phyloP scores from a whole-genome alignment of 2,113 vertebrate species.

The Pica pica region DNA sequence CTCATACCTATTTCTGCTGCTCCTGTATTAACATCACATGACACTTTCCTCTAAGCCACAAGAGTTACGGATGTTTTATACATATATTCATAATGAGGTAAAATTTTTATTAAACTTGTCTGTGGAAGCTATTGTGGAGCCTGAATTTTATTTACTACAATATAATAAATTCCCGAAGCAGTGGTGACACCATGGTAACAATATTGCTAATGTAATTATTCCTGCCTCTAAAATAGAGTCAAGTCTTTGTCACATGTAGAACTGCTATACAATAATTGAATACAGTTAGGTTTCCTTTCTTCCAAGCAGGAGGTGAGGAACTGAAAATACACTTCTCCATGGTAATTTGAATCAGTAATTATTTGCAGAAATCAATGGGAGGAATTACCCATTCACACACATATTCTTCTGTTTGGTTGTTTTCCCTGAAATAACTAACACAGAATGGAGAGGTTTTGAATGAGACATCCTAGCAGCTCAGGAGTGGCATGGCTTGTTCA shows the following conservation, averaged over 20 bases:
- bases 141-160: slow-evolving; percentile 47
- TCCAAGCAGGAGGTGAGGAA: slow-evolving; percentile 41
- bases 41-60: neutral
- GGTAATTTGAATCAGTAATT: slow-evolving; percentile 41
- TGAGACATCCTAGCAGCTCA: neutral
- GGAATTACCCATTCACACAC: neutral
- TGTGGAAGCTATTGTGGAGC: slow-evolving; percentile 29
- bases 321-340: slow-evolving; percentile 19
- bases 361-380: slow-evolving; percentile 8
- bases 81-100: slow-evolving; percentile 35
- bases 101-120: slow-evolving; percentile 54
- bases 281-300: slow-evolving; percentile 28
- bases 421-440: neutral
- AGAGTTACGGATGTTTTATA: slow-evolving; percentile 38
- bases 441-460: neutral
- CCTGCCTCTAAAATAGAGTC: slow-evolving; percentile 35
- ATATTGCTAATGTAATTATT: slow-evolving; percentile 61
- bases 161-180: slow-evolving; percentile 26
- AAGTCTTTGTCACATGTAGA: slow-evolving; percentile 26
- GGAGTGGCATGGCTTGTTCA: neutral
- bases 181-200: slow-evolving; percentile 56
- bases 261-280: slow-evolving; percentile 31
- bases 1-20: neutral
- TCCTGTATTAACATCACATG: neutral
- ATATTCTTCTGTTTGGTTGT: neutral